Percentiles rank a stretch among this genome's conserved stretches.
Conservation (phyloP, 2,113 vertebrate genomes). For the Oryzias javanicus region DNA sequence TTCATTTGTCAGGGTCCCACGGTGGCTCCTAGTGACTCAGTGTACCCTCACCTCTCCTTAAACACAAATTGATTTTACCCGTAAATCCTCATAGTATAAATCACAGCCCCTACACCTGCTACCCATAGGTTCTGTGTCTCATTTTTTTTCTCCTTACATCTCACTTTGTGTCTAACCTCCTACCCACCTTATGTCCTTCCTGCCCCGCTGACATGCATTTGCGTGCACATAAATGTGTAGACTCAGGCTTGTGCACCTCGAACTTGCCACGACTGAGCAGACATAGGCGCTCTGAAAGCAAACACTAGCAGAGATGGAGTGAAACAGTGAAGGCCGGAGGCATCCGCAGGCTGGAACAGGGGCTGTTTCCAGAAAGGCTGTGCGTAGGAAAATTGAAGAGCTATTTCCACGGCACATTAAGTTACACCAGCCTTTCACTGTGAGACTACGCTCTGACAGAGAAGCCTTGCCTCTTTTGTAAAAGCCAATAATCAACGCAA, state of each 20-base stretch:
- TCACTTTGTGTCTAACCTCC: conserved; percentile 16
- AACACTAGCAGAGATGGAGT: conserved; percentile 27
- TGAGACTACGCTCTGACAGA: conserved; percentile 44
- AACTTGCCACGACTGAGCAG: conserved; percentile 33
- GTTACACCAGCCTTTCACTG: conserved; percentile 53
- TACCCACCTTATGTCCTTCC: neutral
- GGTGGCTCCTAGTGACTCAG: conserved; percentile 33
- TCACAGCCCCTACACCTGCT: conserved; percentile 45
- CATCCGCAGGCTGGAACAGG: conserved; percentile 47
- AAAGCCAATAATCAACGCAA: conserved; percentile 64
- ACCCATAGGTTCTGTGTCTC: conserved; percentile 13
- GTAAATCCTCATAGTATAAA: conserved; percentile 51
- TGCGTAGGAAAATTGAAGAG: conserved; percentile 62
- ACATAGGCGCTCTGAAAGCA: conserved; percentile 13
- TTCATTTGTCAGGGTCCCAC: conserved; percentile 52
- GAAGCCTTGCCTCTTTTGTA: conserved; percentile 51
- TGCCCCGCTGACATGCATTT: conserved; percentile 12
- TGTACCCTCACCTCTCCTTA: conserved; percentile 43
- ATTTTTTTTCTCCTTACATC: conserved; percentile 18
- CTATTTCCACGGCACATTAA: conserved; percentile 75
- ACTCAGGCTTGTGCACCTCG: conserved; percentile 12
- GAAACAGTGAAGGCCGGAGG: conserved; percentile 56
- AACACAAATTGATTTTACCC: conserved; percentile 63
- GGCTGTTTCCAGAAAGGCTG: conserved; percentile 48
- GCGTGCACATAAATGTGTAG: neutral